Percentiles rank a stretch among this genome's conserved stretches.
Evolutionary conservation across 2,113 vertebrate species (phyloP).

Genomic region (Electrona antarctica): DNA sequence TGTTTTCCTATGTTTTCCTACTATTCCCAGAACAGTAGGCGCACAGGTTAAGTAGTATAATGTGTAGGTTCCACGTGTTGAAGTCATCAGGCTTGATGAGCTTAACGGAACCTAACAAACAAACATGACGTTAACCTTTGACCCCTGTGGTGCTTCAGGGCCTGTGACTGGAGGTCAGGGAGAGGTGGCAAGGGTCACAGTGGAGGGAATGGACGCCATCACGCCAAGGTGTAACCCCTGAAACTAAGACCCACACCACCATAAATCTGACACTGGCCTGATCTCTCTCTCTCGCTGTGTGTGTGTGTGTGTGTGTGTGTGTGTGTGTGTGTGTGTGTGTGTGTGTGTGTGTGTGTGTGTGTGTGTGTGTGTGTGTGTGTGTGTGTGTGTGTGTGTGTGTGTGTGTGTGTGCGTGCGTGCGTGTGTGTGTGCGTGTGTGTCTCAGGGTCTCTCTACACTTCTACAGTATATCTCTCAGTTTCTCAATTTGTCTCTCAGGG

Average conservation of each 20-base stretch:
- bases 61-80: too few species aligned
- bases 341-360: neutral
- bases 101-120: neutral
- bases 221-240: slow-evolving; percentile 28
- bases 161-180: slow-evolving; percentile 30
- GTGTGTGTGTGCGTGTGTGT: too few species aligned
- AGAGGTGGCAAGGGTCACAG: slow-evolving; percentile 43
- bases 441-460: too few species aligned
- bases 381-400: slow-evolving; percentile 11
- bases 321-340: too few species aligned
- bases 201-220: slow-evolving; percentile 20
- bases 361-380: slow-evolving; percentile 17
- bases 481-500: too few species aligned
- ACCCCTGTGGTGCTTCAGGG: neutral
- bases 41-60: too few species aligned
- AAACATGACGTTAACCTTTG: neutral
- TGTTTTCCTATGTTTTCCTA: too few species aligned
- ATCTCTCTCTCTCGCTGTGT: neutral
- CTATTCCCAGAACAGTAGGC: too few species aligned
- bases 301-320: slow-evolving; percentile 19
- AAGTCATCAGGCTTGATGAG: neutral
- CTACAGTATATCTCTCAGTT: too few species aligned
- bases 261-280: slow-evolving; percentile 65
- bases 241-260: slow-evolving; percentile 14
- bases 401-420: slow-evolving; percentile 17